Evolutionary conservation across 2,797 vertebrate genomes (phyloP).

Genomic region (Tokudaia tokunoshimensis): DNA sequence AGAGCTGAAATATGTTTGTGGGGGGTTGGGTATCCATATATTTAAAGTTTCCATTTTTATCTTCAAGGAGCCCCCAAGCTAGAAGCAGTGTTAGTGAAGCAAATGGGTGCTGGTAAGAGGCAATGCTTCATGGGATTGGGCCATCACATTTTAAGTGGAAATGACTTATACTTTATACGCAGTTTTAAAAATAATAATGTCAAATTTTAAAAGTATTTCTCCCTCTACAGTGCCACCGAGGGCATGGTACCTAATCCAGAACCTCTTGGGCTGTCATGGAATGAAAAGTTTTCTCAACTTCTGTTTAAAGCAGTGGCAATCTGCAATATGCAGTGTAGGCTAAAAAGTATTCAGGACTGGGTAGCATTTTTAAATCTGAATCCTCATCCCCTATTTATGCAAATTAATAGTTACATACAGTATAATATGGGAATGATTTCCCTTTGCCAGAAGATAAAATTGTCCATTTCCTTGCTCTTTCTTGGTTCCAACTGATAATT

Average conservation of each 20-base stretch:
- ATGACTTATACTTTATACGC: conserved; percentile 86
- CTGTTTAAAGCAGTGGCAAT: conserved; percentile 84
- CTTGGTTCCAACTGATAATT: conserved; percentile 88
- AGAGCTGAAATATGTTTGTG: neutral
- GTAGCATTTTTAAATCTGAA: conserved; percentile 87
- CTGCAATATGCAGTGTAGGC: conserved; percentile 88
- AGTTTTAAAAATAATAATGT: conserved; percentile 87
- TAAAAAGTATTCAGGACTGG: conserved; percentile 87
- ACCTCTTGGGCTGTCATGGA: conserved; percentile 81
- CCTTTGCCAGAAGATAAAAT: conserved; percentile 90
- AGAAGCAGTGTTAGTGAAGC: neutral
- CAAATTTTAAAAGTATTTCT: conserved; percentile 85
- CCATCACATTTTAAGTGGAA: conserved; percentile 86
- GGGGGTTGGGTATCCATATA: no score
- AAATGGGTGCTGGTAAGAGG: conserved; percentile 78
- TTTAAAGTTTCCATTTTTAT: neutral
- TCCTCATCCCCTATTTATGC: conserved; percentile 89
- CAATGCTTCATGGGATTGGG: conserved; percentile 85
- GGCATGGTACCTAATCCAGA: conserved; percentile 84
- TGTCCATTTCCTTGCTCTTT: conserved; percentile 88
- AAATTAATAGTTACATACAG: conserved; percentile 92
- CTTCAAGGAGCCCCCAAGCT: neutral
- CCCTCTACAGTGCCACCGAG: conserved; percentile 87
- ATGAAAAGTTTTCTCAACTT: conserved; percentile 86
- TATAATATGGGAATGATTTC: conserved; percentile 92